phyloP scores from a whole-genome alignment of 2,797 vertebrate species.

The Artibeus lituratus region DNA sequence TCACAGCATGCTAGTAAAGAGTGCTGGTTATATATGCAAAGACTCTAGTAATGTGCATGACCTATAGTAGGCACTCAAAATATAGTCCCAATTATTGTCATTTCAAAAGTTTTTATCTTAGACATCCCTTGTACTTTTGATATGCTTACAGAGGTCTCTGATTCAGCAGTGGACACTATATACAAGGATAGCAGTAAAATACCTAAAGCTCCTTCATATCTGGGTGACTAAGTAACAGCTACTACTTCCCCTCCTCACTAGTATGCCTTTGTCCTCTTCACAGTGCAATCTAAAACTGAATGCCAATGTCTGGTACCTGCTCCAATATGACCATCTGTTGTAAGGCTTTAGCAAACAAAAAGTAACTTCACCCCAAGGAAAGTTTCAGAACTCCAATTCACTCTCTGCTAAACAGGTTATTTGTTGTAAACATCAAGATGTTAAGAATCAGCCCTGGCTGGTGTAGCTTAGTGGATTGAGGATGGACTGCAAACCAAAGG shows the following conservation, averaged over 20 bases:
- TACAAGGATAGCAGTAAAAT: neutral
- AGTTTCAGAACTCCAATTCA: neutral
- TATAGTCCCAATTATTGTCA: neutral
- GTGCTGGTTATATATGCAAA: neutral
- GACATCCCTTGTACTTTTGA: neutral
- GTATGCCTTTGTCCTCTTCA: neutral
- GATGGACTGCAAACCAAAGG: no score
- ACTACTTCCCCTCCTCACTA: neutral
- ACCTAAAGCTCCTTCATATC: neutral
- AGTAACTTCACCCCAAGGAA: neutral
- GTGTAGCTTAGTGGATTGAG: no score
- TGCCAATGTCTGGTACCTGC: neutral
- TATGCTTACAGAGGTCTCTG: neutral
- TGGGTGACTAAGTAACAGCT: neutral
- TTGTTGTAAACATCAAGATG: neutral
- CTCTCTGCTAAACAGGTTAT: neutral
- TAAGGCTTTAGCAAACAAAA: slow-evolving; percentile 6
- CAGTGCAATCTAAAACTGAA: neutral
- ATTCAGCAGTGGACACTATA: neutral
- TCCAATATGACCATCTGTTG: neutral
- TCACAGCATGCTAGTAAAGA: neutral
- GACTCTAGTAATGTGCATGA: neutral
- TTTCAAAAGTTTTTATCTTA: neutral
- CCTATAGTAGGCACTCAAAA: neutral
- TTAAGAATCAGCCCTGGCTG: neutral